A percentile compares a stretch with the other conserved stretches of the same genome.
phyloP scores from a whole-genome alignment of 2,888 invertebrate genomes.

The Hymenopus coronatus region DNA sequence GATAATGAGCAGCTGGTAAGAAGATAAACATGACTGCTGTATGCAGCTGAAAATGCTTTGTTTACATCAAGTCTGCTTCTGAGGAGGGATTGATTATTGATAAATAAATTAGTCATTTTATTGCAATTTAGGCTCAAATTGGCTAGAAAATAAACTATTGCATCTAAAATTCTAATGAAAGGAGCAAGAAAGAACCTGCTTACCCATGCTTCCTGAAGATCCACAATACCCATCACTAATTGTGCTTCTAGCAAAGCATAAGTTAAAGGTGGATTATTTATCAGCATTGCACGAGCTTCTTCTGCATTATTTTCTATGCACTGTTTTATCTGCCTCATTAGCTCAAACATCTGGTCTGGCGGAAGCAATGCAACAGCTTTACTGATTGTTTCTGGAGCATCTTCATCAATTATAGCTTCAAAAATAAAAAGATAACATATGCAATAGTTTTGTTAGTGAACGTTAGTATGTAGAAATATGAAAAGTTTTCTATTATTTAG shows the following conservation, averaged over 20 bases:
- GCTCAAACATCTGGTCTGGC: constrained; percentile 99
- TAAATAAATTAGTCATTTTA: too few relatives aligned
- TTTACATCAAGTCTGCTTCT: too few relatives aligned
- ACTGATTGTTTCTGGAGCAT: constrained; percentile 95
- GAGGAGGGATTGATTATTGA: too few relatives aligned
- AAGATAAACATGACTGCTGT: too few relatives aligned
- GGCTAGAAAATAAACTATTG: neutral
- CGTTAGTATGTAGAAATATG: too few relatives aligned
- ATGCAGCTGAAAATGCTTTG: too few relatives aligned
- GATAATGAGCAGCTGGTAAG: too few relatives aligned
- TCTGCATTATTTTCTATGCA: constrained; percentile 92
- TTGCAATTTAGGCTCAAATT: too few relatives aligned
- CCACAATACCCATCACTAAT: constrained; percentile 98
- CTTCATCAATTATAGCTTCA: constrained; percentile 86
- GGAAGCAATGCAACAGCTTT: constrained; percentile 98
- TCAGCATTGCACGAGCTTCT: constrained; percentile 93
- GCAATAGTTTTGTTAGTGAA: too few relatives aligned
- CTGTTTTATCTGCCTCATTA: constrained; percentile 99
- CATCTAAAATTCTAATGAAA: neutral
- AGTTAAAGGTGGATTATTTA: constrained; percentile 95
- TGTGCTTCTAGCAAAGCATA: constrained; percentile 96
- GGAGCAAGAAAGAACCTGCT: constrained; percentile 42
- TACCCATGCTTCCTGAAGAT: constrained; percentile 89
- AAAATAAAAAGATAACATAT: neutral
- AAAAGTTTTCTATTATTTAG: too few relatives aligned